Evolutionary conservation across 2,888 invertebrate species (phyloP).

Genomic region (Psococerastis gibbosa): DNA sequence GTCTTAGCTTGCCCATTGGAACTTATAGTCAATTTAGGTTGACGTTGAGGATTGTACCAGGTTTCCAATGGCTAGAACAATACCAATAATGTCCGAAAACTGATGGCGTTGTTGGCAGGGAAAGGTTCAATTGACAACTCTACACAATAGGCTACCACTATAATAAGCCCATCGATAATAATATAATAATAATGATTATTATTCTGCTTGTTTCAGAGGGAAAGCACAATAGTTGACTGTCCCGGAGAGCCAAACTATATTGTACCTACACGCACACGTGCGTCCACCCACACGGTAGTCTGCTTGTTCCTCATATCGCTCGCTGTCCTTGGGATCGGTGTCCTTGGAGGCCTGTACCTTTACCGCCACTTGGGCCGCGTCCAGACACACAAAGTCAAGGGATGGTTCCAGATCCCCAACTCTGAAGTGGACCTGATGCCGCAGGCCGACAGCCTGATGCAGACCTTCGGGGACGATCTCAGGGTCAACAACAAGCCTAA

Average conservation of each 20-base stretch:
- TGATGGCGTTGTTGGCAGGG: neutral
- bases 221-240: constrained; percentile 28
- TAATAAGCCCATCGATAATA: no score
- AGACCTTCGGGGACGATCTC: neutral
- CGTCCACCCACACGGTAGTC: constrained; percentile 39
- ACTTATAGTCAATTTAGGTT: no score
- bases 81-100: no score
- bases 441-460: constrained; percentile 21
- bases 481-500: neutral
- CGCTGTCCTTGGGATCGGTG: constrained; percentile 48
- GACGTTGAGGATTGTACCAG: no score
- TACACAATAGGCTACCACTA: no score
- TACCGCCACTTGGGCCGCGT: constrained; percentile 47
- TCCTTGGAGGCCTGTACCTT: constrained; percentile 50
- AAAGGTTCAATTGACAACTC: constrained; percentile 9
- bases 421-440: constrained; percentile 48
- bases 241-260: constrained; percentile 24
- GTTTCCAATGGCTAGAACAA: no score
- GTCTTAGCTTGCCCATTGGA: no score
- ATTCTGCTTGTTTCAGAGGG: constrained; percentile 21
- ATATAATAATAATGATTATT: constrained; percentile 13
- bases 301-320: constrained; percentile 49
- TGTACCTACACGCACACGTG: constrained; percentile 30
- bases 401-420: constrained; percentile 49
- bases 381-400: constrained; percentile 38